Evolutionary conservation across 2,797 vertebrate genomes (phyloP).

Genomic region (Gila robusta): DNA sequence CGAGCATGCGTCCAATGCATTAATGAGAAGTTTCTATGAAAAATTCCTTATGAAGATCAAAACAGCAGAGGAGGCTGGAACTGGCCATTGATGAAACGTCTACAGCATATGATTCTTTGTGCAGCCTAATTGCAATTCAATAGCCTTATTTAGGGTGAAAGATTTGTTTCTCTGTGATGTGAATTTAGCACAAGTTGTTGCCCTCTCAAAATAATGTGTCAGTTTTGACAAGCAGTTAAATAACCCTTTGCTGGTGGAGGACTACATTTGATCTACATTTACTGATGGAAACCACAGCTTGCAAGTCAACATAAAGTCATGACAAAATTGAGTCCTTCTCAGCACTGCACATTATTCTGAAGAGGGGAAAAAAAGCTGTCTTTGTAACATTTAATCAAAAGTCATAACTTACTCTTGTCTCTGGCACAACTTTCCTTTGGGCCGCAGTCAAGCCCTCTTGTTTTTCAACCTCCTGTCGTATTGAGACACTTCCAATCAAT

Average conservation of each 20-base stretch:
- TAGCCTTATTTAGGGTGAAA: neutral
- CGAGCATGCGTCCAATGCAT: constrained; percentile 29
- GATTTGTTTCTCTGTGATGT: constrained; percentile 10
- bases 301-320: neutral
- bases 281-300: neutral
- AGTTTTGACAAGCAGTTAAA: constrained; percentile 3
- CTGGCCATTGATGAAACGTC: constrained; percentile 50
- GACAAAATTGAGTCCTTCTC: neutral
- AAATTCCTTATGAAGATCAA: constrained; percentile 9
- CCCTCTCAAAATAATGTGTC: neutral
- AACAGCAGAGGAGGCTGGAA: neutral
- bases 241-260: neutral
- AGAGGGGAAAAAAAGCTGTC: neutral
- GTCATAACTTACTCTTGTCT: neutral
- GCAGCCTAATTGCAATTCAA: constrained; percentile 6
- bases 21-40: constrained; percentile 45
- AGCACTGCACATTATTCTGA: neutral
- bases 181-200: constrained; percentile 6
- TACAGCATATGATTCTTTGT: constrained; percentile 31
- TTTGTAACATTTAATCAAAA: neutral
- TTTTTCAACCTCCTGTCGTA: neutral
- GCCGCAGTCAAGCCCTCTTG: neutral
- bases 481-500: neutral
- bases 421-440: neutral
- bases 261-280: constrained; percentile 1